These are phyloP conservation scores for Muschampia plurimacula DNA, from an alignment of 2,888 invertebrate genomes.

Conservation along the genomic window DNA sequence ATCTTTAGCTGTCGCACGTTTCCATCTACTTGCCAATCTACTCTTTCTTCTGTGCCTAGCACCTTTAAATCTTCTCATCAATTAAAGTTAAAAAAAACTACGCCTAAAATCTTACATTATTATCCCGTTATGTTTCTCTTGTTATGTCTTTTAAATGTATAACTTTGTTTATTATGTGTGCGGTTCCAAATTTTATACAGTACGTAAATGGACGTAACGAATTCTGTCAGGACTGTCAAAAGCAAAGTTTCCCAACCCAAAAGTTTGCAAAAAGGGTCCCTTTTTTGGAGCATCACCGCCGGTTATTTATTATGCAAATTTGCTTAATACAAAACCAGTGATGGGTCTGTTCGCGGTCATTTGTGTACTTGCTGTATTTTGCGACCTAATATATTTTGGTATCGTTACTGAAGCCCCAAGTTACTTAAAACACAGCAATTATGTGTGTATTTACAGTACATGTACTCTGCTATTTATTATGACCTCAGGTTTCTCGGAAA, in stretches of 20 bases:
- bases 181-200: slow-evolving; percentile 28
- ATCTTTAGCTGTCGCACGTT: too few relatives aligned
- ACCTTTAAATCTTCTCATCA: too few relatives aligned
- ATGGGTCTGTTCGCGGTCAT: slow-evolving; percentile 1
- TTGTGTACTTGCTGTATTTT: neutral
- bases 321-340: slow-evolving; percentile 17
- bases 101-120: neutral
- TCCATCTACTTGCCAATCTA: too few relatives aligned
- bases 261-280: slow-evolving; percentile 32
- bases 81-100: too few relatives aligned
- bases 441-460: too few relatives aligned
- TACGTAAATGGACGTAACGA: slow-evolving; percentile 34
- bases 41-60: too few relatives aligned
- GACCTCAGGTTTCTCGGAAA: too few relatives aligned
- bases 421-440: too few relatives aligned
- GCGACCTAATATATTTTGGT: neutral
- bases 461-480: too few relatives aligned
- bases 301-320: slow-evolving; percentile 34
- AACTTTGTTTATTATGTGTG: slow-evolving; percentile 49
- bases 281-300: slow-evolving; percentile 15
- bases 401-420: too few relatives aligned
- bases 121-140: neutral
- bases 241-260: slow-evolving; percentile 44
- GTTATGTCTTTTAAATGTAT: slow-evolving; percentile 44
- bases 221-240: slow-evolving; percentile 56